Evolutionary conservation across 1,140 invertebrate species (phyloP).

Genomic region (Neodiprion pinetum): DNA sequence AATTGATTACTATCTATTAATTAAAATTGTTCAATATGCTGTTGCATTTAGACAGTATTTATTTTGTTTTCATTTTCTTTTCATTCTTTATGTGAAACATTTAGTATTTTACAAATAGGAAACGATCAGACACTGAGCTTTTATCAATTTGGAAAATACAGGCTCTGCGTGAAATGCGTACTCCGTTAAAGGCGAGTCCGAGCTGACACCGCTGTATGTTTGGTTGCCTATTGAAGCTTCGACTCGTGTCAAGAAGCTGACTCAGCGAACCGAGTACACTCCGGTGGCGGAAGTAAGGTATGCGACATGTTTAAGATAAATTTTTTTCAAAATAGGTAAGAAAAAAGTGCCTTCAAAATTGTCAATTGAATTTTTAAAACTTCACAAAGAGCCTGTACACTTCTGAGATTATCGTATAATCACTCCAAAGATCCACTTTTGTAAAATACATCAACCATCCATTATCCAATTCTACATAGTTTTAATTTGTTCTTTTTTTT

Average conservation of each 20-base stretch:
- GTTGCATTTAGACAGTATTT: neutral
- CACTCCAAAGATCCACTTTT: conserved; percentile 7
- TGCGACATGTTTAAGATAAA: conserved; percentile 6
- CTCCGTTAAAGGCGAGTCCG: conserved; percentile 36
- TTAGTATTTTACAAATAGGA: conserved; percentile 54
- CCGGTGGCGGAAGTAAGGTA: conserved; percentile 19
- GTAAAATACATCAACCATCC: conserved; percentile 8
- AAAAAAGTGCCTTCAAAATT: conserved; percentile 41
- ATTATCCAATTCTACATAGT: neutral
- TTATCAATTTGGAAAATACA: conserved; percentile 28
- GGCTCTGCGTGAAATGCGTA: neutral
- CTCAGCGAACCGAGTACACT: no score
- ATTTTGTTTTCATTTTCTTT: neutral
- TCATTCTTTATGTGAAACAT: conserved; percentile 26
- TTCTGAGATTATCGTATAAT: conserved; percentile 5
- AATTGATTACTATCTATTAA: conserved; percentile 18
- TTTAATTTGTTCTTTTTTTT: conserved; percentile 37
- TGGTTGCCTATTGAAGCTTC: neutral
- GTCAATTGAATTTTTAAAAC: conserved; percentile 20
- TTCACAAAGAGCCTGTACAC: conserved; percentile 11
- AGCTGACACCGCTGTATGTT: conserved; percentile 25
- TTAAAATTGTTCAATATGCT: conserved; percentile 27
- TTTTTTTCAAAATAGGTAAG: conserved; percentile 13
- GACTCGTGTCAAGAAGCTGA: neutral
- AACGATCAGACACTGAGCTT: conserved; percentile 50